Evolutionary conservation across 1,140 invertebrate species (phyloP), one percentile per base, ranked within the genome.

Genomic region (Ostrea denselamellosa): DNA sequence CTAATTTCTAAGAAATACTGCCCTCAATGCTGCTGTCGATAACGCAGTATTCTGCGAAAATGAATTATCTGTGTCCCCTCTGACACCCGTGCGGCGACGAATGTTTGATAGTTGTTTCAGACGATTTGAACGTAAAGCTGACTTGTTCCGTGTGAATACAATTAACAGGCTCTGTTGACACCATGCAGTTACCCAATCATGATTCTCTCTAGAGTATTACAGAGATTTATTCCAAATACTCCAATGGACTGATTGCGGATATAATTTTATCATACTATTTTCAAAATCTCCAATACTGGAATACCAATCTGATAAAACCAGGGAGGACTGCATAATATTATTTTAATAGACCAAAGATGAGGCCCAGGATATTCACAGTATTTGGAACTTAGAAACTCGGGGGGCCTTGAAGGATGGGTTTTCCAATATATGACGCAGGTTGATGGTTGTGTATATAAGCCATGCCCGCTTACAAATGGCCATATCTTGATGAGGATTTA

Each of bases 341-440:
- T 34, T 62, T 62, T 62, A 62, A 62, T 62, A 62, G 56, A 62
- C n/a, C n/a, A 62, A n/a, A 62, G 65, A 68, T 68, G 65, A 56
- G 56, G 68, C 28, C 68, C 14, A 34, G 68, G 68, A 77, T 28
- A 28, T 34, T 62, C 28, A 34, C 12, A 77, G 28, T 77, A 77
- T 77, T 77, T 77, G 68, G 68, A 77, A 77, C 25, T 25, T 34
- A 25, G 28, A 28, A 44, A 28, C 68, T 28, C 14, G 28, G 68
- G 68, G 68, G 68, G 68, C 68, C 25, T 44, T 10, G 10, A 25
- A 25, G 68, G 68, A 77, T 77, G 68, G 68, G 68, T 77, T 77
- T 77, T 77, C 68, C 68, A 28, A 77, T 77, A 77, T 25, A 77
- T 77, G 68, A 77, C 68, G 68, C 68, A 77, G 68, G 68, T 28